Base-by-base conservation (phyloP, 2,797 vertebrate species). In the Numenius phaeopus region DNA sequence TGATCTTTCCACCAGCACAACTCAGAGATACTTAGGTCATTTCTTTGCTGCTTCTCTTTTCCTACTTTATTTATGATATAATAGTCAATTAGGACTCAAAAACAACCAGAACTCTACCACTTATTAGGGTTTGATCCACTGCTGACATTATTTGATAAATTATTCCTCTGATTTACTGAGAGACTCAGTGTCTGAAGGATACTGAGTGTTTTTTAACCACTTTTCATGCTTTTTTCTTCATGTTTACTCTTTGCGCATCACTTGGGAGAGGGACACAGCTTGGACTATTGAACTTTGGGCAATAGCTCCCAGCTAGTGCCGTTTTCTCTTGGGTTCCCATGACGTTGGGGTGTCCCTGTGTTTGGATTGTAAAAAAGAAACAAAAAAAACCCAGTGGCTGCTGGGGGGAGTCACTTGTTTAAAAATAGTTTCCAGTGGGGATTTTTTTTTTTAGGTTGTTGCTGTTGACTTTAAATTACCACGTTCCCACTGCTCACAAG, bases 121-220 rank as follows among this genome's bases (percentile, higher is more conserved):
- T 90, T 84, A 52, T 34, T 83, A 78, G 22, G 49, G 10, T 23
- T 61, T 90, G 64, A 94, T 59, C 69, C 32, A 7, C 7, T 64
- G 22, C 49, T 75, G 86, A 82, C 58, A 54, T 69, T 81, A 59
- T 7, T n/a, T 75, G 57, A 88, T 71, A 83, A 94, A 67, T 64
- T 42, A 14, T 59, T 46, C 20, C n/a, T 34, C n/a, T 71, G 18
- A 9, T 87, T 90, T 87, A 46, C 12, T 17, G 20, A 59, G 11
- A 47, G 2, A n/a, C 24, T 66, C 1, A 0, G 6, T 1, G 3
- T 89, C 24, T 37, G 78, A 77, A 26, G 57, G 26, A 14, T 59
- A 10, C 24, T 23, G 4, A 18, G 20, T 9, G 2, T 54, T 86
- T 86, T 79, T 50, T 3, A 55, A 73, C 10, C 0, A 64, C 39